Evolutionary conservation across 2,797 vertebrate genomes (phyloP).

Genomic region (Chanos chanos): DNA sequence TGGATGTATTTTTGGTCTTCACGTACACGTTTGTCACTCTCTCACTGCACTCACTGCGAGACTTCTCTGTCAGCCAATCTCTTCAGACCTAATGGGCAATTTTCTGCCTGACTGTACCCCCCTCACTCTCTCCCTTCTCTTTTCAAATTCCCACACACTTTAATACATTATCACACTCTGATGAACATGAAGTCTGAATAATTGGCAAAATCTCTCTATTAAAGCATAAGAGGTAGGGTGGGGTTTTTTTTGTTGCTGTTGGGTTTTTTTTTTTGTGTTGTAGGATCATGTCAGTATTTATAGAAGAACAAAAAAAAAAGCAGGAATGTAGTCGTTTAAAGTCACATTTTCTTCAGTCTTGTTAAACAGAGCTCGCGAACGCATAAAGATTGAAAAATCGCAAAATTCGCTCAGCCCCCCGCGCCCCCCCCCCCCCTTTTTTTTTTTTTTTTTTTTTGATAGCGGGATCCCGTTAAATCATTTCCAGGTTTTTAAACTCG

Average conservation of each 20-base stretch:
- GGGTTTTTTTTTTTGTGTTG: constrained; percentile 3
- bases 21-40: constrained; percentile 47
- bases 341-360: too few relatives aligned
- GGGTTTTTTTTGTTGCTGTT: constrained; percentile 7
- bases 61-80: constrained; percentile 35
- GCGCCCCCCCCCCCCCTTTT: too few relatives aligned
- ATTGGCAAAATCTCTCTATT: constrained; percentile 41
- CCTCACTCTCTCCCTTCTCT: constrained; percentile 34
- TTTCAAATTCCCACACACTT: constrained; percentile 26
- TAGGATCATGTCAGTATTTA: constrained; percentile 23
- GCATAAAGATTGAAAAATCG: too few relatives aligned
- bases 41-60: neutral
- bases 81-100: constrained; percentile 52
- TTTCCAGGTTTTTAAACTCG: constrained; percentile 34
- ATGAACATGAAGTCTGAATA: constrained; percentile 35
- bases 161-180: constrained; percentile 40
- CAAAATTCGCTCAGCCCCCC: too few relatives aligned
- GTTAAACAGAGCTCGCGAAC: too few relatives aligned
- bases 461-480: constrained; percentile 33
- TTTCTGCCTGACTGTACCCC: constrained; percentile 47
- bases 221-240: constrained; percentile 30
- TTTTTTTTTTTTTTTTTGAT: constrained; percentile 16
- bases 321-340: too few relatives aligned
- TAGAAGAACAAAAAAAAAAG: too few relatives aligned
- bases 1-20: constrained; percentile 62